Evolutionary conservation across 1,140 invertebrate genomes (phyloP).

Genomic region (Drosophila ercepeae): DNA sequence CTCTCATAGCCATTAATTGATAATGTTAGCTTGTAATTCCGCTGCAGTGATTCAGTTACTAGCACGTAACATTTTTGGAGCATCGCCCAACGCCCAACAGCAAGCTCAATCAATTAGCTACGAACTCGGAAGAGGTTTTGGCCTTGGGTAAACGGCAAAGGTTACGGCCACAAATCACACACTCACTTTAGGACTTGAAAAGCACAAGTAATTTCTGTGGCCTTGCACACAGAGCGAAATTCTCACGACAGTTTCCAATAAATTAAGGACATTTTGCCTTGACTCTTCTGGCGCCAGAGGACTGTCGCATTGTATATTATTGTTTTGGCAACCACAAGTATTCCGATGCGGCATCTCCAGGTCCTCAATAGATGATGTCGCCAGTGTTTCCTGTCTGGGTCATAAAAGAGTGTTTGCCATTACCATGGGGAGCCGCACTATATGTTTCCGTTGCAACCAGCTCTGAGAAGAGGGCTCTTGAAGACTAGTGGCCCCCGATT

Average conservation of each 20-base stretch:
- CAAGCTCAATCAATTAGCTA: constrained; percentile 52
- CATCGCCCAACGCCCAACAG: constrained; percentile 19
- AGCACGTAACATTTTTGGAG: constrained; percentile 26
- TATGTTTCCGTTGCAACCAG: constrained; percentile 52
- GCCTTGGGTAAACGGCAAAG: constrained; percentile 60
- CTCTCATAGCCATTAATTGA: constrained; percentile 46
- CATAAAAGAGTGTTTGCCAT: constrained; percentile 57
- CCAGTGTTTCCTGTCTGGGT: constrained; percentile 58
- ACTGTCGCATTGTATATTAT: constrained; percentile 3
- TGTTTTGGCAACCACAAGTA: constrained; percentile 63
- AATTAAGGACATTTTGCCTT: constrained; percentile 28
- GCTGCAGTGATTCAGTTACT: constrained; percentile 38
- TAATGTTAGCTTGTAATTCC: constrained; percentile 26
- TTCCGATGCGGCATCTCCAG: constrained; percentile 42
- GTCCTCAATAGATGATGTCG: constrained; percentile 39
- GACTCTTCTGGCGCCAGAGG: constrained; percentile 33
- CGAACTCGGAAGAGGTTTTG: constrained; percentile 17
- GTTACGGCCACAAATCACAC: constrained; percentile 41
- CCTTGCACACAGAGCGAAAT: constrained; percentile 15
- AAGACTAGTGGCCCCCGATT: constrained; percentile 24
- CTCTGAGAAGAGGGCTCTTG: constrained; percentile 15
- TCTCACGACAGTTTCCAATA: constrained; percentile 4
- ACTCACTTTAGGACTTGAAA: not conserved
- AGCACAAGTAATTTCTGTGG: constrained; percentile 9
- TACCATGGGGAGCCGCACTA: constrained; percentile 16